Evolutionary conservation across 2,113 vertebrate genomes (phyloP).

Genomic region (Ptychochromis oligacanthus): DNA sequence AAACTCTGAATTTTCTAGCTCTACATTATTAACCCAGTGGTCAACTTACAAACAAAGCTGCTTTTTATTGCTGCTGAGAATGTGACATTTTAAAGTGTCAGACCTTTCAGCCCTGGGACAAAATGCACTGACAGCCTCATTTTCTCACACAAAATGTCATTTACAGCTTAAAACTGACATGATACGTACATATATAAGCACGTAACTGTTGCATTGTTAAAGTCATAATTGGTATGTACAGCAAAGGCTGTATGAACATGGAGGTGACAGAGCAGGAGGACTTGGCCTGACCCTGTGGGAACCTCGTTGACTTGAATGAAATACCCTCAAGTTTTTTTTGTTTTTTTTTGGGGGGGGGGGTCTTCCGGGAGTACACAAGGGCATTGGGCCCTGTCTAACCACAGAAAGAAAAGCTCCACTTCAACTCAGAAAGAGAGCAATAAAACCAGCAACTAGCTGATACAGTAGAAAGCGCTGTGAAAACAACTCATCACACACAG

Average conservation of each 20-base stretch:
- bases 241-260: constrained; percentile 57
- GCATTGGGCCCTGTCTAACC: not conserved
- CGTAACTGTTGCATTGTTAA: not conserved
- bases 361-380: constrained; percentile 35
- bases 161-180: constrained; percentile 4
- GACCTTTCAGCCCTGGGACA: constrained; percentile 11
- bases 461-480: constrained; percentile 51
- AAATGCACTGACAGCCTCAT: not conserved
- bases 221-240: constrained; percentile 30
- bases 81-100: constrained; percentile 45
- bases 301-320: constrained; percentile 37
- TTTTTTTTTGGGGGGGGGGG: constrained; percentile 8
- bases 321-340: constrained; percentile 20
- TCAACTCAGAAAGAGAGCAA: constrained; percentile 39
- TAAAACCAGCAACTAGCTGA: constrained; percentile 51
- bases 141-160: constrained; percentile 24
- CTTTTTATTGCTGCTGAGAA: constrained; percentile 35
- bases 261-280: constrained; percentile 41
- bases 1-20: not conserved
- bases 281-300: constrained; percentile 61
- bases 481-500: constrained; percentile 23
- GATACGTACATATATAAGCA: not conserved
- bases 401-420: constrained; percentile 4
- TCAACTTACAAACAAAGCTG: constrained; percentile 32
- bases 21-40: not conserved